A percentile compares a stretch with the other conserved stretches of the same genome.
Evolutionary conservation across 2,113 vertebrate species (phyloP).

Genomic region (Gallinago undulata): DNA sequence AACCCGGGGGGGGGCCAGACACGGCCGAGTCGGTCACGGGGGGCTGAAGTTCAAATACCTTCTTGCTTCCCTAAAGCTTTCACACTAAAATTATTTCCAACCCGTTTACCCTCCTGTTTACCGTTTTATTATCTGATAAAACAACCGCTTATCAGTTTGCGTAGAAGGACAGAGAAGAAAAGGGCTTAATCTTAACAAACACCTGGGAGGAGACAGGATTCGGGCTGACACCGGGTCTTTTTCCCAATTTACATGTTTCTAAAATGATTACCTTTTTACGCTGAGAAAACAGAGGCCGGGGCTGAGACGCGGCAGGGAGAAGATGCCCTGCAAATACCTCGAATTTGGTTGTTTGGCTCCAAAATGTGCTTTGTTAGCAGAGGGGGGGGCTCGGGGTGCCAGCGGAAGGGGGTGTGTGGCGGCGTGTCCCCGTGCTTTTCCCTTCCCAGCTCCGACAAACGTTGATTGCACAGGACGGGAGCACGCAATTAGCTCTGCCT

Average conservation of each 20-base stretch:
- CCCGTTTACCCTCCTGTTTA: neutral
- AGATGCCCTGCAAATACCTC: neutral
- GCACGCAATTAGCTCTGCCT: neutral
- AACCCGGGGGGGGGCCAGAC: neutral
- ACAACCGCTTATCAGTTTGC: neutral
- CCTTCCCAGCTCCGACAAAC: neutral
- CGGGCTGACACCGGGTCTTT: neutral
- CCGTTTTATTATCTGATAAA: neutral
- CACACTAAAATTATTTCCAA: neutral
- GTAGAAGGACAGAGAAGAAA: neutral
- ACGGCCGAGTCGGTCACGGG: rapidly evolving
- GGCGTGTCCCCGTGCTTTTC: rapidly evolving
- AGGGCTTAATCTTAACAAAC: neutral
- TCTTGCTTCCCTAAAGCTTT: neutral
- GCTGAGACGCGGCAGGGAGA: neutral
- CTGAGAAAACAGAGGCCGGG: neutral
- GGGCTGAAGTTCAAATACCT: neutral
- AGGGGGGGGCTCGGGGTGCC: neutral
- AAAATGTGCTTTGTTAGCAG: neutral
- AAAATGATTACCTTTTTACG: slow-evolving; percentile 44
- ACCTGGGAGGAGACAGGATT: neutral
- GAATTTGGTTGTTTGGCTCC: neutral
- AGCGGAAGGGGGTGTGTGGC: rapidly evolving
- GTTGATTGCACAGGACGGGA: neutral
- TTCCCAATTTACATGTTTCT: slow-evolving; percentile 33